Evolutionary conservation across 2,888 invertebrate genomes (phyloP).

Genomic region (Tortrix viridana): DNA sequence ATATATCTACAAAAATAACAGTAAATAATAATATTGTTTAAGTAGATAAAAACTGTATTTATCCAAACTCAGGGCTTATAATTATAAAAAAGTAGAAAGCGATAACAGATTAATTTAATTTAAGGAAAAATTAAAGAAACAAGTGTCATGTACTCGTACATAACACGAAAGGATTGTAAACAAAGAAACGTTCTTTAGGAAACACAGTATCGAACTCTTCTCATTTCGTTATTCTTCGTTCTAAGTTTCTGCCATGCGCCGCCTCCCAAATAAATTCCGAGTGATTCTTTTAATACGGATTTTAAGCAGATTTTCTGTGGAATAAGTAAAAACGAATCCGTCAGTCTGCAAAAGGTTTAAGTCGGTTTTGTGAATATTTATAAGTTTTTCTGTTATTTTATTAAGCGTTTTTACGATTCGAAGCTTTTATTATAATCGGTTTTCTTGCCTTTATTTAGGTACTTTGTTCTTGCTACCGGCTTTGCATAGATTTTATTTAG

Average conservation of each 20-base stretch:
- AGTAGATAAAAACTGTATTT: too few species aligned
- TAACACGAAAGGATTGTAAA: not conserved
- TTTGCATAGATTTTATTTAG: slow-evolving; percentile 32
- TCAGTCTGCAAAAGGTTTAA: slow-evolving; percentile 80
- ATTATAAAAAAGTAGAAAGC: too few species aligned
- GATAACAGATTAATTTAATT: too few species aligned
- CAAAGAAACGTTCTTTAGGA: not conserved
- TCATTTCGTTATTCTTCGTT: slow-evolving; percentile 37
- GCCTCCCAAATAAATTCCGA: slow-evolving; percentile 77
- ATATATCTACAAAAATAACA: too few species aligned
- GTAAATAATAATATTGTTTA: too few species aligned
- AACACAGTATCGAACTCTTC: not conserved
- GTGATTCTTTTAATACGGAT: slow-evolving; percentile 84
- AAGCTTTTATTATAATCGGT: slow-evolving; percentile 64
- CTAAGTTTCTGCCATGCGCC: slow-evolving; percentile 44
- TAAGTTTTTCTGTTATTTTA: slow-evolving; percentile 83
- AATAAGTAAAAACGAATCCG: slow-evolving; percentile 84
- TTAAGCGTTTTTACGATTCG: slow-evolving; percentile 61
- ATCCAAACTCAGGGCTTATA: too few species aligned
- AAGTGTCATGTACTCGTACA: too few species aligned
- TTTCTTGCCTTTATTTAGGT: slow-evolving; percentile 40
- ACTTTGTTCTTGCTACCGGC: slow-evolving; percentile 17
- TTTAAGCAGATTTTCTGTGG: slow-evolving; percentile 84
- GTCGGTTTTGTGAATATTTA: slow-evolving; percentile 79
- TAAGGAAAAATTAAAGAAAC: too few species aligned